phyloP scores from a whole-genome alignment of 2,888 invertebrate genomes.

The Eumacrocentrus americanus region DNA sequence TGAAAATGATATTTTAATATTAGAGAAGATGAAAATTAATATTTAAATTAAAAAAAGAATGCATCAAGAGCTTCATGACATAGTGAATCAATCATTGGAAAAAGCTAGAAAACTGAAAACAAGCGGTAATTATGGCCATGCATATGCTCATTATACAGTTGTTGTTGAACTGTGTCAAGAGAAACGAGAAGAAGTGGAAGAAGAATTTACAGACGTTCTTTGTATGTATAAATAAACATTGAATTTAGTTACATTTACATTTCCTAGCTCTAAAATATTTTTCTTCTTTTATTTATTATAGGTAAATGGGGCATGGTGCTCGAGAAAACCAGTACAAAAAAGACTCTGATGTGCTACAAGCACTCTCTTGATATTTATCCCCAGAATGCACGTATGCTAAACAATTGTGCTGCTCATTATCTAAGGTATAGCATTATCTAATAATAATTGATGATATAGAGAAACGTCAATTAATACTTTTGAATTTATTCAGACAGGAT shows the following conservation, averaged over 20 bases:
- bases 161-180: slow-evolving; percentile 46
- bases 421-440: no score
- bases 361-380: slow-evolving; percentile 46
- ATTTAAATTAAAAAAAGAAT: slow-evolving; percentile 33
- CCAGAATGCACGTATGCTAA: slow-evolving; percentile 46
- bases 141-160: slow-evolving; percentile 50
- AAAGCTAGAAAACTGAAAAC: slow-evolving; percentile 46
- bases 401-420: slow-evolving; percentile 50
- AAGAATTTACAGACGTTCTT: slow-evolving; percentile 47
- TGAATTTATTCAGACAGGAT: slow-evolving; percentile 65
- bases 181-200: slow-evolving; percentile 44
- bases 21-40: no score
- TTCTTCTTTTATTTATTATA: no score
- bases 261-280: no score
- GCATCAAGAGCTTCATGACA: slow-evolving; percentile 43
- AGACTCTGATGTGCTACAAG: slow-evolving; percentile 44
- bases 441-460: slow-evolving; percentile 8
- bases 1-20: no score
- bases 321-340: slow-evolving; percentile 39
- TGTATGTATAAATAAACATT: slow-evolving; percentile 36
- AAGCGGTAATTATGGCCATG: slow-evolving; percentile 45
- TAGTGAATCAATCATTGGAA: slow-evolving; percentile 43
- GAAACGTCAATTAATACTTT: no score
- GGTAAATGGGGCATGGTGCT: slow-evolving; percentile 52
- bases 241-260: slow-evolving; percentile 4